These are phyloP conservation scores for Capreolus pygargus DNA, from an alignment of 2,113 vertebrate genomes.

Conservation along the genomic window DNA sequence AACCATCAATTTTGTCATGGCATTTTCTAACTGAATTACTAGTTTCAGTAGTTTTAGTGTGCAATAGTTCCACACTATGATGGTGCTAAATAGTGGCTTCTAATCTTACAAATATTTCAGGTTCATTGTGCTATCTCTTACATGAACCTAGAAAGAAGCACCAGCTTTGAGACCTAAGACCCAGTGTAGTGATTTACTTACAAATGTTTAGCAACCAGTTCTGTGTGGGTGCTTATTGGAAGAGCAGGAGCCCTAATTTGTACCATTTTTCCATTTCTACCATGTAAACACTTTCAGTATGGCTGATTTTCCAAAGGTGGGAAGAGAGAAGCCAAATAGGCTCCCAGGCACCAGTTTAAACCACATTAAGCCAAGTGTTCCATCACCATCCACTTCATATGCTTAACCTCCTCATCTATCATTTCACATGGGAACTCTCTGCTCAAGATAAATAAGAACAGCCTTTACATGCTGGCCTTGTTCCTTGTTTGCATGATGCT, in stretches of 20 bases:
- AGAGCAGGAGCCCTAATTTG: not conserved
- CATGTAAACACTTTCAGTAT: not conserved
- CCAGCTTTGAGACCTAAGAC: not conserved
- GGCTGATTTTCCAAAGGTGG: not conserved
- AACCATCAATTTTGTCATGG: not conserved
- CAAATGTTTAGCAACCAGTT: not conserved
- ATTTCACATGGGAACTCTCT: not conserved
- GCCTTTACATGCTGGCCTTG: not conserved
- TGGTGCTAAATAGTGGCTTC: not conserved
- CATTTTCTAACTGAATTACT: slow-evolving; percentile 23
- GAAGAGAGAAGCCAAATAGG: not conserved
- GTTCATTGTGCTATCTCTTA: not conserved
- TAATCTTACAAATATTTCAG: not conserved
- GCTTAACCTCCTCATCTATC: not conserved
- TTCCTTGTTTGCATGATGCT: not conserved
- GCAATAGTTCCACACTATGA: not conserved
- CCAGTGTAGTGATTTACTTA: not conserved
- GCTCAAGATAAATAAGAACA: not conserved
- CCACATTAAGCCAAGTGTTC: not conserved
- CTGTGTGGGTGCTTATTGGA: not conserved
- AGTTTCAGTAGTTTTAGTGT: not conserved
- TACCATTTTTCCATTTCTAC: not conserved
- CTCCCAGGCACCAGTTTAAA: not conserved
- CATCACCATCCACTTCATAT: not conserved
- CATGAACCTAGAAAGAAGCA: not conserved